These are phyloP conservation scores for Pitangus sulphuratus DNA, from an alignment of 2,797 vertebrate genomes.

Conservation along the genomic window DNA sequence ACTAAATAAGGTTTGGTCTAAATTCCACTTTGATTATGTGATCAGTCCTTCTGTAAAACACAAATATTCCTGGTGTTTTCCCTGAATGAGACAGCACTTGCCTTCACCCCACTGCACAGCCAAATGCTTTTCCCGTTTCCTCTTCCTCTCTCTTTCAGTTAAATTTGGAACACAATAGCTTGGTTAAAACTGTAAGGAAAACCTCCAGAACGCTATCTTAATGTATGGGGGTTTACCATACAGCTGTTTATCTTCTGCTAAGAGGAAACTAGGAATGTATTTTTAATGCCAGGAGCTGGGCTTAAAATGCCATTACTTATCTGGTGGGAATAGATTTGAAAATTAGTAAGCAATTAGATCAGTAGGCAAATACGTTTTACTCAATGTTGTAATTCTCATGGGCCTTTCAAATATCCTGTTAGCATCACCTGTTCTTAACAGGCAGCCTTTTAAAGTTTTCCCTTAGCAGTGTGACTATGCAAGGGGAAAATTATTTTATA, in stretches of 20 bases:
- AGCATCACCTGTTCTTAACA: constrained; percentile 57
- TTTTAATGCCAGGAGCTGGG: constrained; percentile 58
- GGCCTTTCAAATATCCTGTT: constrained; percentile 57
- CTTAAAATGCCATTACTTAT: constrained; percentile 63
- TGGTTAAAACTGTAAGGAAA: constrained; percentile 12
- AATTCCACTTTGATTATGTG: not conserved
- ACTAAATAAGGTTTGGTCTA: constrained; percentile 14
- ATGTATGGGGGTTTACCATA: not conserved
- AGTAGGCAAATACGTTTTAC: constrained; percentile 48
- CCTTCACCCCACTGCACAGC: not conserved
- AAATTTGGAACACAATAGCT: constrained; percentile 35
- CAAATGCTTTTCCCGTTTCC: constrained; percentile 44
- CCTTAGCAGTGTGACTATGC: not conserved
- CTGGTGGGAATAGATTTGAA: constrained; percentile 61
- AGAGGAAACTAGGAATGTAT: constrained; percentile 53
- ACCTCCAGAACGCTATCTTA: constrained; percentile 11
- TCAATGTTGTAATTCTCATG: constrained; percentile 28
- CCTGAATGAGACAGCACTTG: not conserved
- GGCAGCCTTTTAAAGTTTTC: constrained; percentile 32
- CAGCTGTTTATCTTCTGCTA: constrained; percentile 49
- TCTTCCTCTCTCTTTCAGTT: constrained; percentile 26
- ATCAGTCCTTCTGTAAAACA: not conserved
- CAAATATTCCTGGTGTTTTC: constrained; percentile 2
- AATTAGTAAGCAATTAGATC: constrained; percentile 70
- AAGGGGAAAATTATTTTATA: not conserved